Conservation (phyloP, 2,888 invertebrate genomes). For the Polymixis flavicincta region DNA sequence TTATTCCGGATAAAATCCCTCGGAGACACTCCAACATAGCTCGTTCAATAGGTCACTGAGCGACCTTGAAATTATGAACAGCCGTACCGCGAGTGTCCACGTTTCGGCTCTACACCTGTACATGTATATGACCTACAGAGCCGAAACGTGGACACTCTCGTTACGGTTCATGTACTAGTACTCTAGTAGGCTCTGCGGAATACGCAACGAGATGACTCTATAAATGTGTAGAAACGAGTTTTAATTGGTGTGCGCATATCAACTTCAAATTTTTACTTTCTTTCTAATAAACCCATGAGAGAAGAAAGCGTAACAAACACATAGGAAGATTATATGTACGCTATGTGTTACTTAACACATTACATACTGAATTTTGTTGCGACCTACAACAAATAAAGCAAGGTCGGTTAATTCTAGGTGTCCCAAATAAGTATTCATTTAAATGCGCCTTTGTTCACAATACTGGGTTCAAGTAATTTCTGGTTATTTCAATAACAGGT, state of each 20-base stretch:
- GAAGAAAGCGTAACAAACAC: slow-evolving; percentile 27
- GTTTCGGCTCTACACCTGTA: too few species aligned
- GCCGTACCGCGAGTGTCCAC: too few species aligned
- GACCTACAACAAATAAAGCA: slow-evolving; percentile 18
- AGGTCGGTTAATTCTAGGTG: slow-evolving; percentile 24
- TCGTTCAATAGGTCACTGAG: too few species aligned
- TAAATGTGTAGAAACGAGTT: not conserved
- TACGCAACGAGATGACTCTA: too few species aligned
- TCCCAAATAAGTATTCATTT: not conserved
- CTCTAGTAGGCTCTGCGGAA: too few species aligned
- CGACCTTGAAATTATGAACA: too few species aligned
- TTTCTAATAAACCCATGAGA: slow-evolving; percentile 12
- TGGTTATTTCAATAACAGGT: not conserved
- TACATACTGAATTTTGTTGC: not conserved
- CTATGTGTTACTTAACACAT: not conserved
- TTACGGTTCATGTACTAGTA: too few species aligned
- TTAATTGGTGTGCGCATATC: not conserved
- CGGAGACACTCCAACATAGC: too few species aligned
- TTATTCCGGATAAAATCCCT: too few species aligned
- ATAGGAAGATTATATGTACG: not conserved
- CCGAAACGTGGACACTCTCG: too few species aligned
- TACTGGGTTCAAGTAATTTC: not conserved
- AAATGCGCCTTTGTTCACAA: slow-evolving; percentile 13
- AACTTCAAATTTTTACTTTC: slow-evolving; percentile 14
- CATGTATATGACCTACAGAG: too few species aligned